These are phyloP conservation scores for Brachypterus glaber DNA, from an alignment of 2,888 invertebrate genomes.

Conservation along the genomic window DNA sequence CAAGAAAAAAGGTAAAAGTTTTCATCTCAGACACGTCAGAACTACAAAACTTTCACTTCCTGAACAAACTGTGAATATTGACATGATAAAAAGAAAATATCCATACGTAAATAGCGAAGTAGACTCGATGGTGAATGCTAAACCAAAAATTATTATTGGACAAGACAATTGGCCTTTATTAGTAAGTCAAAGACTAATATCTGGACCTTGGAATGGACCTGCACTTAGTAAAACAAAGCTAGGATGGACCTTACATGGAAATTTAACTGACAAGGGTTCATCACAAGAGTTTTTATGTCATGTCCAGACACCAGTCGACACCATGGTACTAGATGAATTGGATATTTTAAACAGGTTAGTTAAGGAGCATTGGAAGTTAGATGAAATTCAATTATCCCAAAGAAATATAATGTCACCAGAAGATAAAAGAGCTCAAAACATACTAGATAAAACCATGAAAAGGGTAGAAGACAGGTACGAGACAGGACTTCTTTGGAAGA, in stretches of 20 bases:
- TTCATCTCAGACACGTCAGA: conserved; percentile 3
- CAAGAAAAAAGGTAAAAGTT: conserved; percentile 1
- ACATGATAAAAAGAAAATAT: conserved; percentile 1
- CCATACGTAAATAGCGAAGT: conserved; percentile 9
- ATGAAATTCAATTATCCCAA: conserved; percentile 4
- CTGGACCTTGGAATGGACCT: too few relatives aligned
- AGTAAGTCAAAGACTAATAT: conserved; percentile 6
- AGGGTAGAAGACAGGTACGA: conserved; percentile 9
- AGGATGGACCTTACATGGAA: conserved; percentile 9
- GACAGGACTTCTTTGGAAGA: conserved; percentile 11
- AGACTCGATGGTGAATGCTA: conserved; percentile 8
- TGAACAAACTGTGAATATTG: conserved; percentile 7
- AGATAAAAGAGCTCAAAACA: too few relatives aligned
- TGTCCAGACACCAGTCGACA: too few relatives aligned
- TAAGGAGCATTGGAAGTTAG: conserved; percentile 5
- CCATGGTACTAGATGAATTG: conserved; percentile 8
- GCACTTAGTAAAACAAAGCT: conserved; percentile 8
- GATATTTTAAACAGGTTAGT: conserved; percentile 6
- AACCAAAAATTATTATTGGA: conserved; percentile 8
- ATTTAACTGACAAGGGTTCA: too few relatives aligned
- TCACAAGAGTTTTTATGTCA: too few relatives aligned
- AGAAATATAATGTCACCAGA: neutral
- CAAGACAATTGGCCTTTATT: conserved; percentile 11
- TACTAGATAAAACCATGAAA: too few relatives aligned
- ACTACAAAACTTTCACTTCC: conserved; percentile 4